Conservation (phyloP, 2,113 vertebrate genomes). For the Alouatta palliata region DNA sequence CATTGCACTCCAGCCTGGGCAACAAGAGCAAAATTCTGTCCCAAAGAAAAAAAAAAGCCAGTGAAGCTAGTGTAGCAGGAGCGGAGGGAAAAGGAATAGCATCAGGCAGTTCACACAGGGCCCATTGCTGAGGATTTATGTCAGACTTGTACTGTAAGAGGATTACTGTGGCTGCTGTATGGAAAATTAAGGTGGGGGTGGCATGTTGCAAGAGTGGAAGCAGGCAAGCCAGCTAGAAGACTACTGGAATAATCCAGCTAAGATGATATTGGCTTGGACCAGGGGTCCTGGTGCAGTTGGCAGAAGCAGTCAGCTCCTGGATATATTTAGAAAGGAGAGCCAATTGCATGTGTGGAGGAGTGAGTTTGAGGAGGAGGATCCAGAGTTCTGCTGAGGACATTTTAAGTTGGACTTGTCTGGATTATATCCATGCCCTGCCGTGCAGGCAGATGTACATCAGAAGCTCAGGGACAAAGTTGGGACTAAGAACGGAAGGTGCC, state of each 20-base stretch:
- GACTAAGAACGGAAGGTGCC: not conserved
- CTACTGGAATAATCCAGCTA: not conserved
- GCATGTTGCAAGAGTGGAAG: not conserved
- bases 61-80: accelerated
- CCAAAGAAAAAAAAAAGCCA: not conserved
- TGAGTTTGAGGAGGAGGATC: not conserved
- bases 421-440: not conserved
- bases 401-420: not conserved
- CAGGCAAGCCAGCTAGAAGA: not conserved
- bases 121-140: accelerated
- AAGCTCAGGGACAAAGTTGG: not conserved
- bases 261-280: not conserved
- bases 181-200: not conserved
- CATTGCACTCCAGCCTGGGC: too few relatives aligned
- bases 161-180: too few relatives aligned
- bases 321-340: conserved; percentile 33
- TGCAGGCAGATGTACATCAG: accelerated
- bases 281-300: not conserved
- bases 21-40: too few relatives aligned
- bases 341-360: not conserved
- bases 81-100: not conserved
- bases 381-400: not conserved
- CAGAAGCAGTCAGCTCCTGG: not conserved
- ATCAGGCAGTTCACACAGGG: not conserved
- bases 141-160: not conserved